Conservation (phyloP, 1,140 invertebrate species). For the Phocides pigmalion region DNA sequence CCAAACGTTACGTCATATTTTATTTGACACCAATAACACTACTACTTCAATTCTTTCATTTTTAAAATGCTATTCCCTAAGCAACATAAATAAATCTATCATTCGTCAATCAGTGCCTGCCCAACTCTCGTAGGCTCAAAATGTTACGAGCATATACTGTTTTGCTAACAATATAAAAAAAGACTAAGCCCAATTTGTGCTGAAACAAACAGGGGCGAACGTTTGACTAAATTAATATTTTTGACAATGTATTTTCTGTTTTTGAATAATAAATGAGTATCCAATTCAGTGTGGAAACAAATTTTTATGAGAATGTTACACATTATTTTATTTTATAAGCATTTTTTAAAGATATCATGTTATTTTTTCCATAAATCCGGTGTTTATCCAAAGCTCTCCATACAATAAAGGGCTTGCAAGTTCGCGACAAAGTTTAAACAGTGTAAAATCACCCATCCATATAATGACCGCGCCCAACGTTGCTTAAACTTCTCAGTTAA, state of each 20-base stretch:
- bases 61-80: not conserved
- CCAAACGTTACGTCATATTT: not conserved
- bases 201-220: not conserved
- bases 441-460: too few relatives aligned
- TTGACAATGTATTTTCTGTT: not conserved
- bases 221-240: slow-evolving; percentile 5
- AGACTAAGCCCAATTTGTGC: slow-evolving; percentile 9
- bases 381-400: too few relatives aligned
- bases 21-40: not conserved
- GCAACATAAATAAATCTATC: slow-evolving; percentile 16
- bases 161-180: slow-evolving; percentile 13
- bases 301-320: not conserved
- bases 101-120: slow-evolving; percentile 16
- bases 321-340: not conserved
- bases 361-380: too few relatives aligned
- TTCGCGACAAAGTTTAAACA: too few relatives aligned
- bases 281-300: not conserved
- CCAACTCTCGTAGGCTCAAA: slow-evolving; percentile 1
- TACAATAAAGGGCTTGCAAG: too few relatives aligned
- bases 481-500: too few relatives aligned
- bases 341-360: too few relatives aligned
- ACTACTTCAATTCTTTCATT: too few relatives aligned
- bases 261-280: not conserved
- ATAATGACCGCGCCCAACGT: too few relatives aligned
- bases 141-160: slow-evolving; percentile 7